phyloP scores from a whole-genome alignment of 2,888 invertebrate species.

The Philereme vetulata region DNA sequence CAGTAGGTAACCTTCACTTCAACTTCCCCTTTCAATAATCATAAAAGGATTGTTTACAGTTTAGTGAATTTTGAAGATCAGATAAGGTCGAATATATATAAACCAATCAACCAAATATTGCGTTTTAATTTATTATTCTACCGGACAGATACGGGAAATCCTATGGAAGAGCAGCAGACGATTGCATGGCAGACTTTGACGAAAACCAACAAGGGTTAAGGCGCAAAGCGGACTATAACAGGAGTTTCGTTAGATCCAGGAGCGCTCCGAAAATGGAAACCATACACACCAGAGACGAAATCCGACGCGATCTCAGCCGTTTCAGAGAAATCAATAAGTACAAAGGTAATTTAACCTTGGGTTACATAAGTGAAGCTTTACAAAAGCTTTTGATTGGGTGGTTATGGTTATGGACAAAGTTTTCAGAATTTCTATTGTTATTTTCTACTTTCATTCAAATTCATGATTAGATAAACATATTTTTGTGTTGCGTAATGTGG shows the following conservation, averaged over 20 bases:
- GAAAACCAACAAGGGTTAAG: slow-evolving; percentile 71
- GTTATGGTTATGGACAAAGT: not conserved
- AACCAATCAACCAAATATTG: no score
- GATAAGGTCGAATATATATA: not conserved
- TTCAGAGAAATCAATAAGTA: slow-evolving; percentile 81
- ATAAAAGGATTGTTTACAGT: not conserved
- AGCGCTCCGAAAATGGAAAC: slow-evolving; percentile 85
- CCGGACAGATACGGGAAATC: slow-evolving; percentile 79
- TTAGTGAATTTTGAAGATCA: not conserved
- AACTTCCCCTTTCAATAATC: not conserved
- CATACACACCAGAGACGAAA: slow-evolving; percentile 81
- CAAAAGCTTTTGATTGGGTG: slow-evolving; percentile 19
- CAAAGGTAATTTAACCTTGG: slow-evolving; percentile 65
- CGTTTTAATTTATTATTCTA: not conserved
- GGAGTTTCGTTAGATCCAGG: slow-evolving; percentile 73
- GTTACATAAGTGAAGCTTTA: slow-evolving; percentile 4
- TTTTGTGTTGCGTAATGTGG: not conserved
- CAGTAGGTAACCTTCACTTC: slow-evolving; percentile 16
- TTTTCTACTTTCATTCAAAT: not conserved
- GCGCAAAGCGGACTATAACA: slow-evolving; percentile 70
- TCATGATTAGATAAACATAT: not conserved
- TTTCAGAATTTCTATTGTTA: not conserved
- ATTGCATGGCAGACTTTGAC: slow-evolving; percentile 84
- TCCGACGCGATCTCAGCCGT: slow-evolving; percentile 74
- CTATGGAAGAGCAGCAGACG: slow-evolving; percentile 83